A percentile compares a stretch with the other conserved stretches of the same genome.
These are phyloP conservation scores for Glyphotaelius pellucidus DNA, from an alignment of 2,888 invertebrate genomes.

Conservation along the genomic window DNA sequence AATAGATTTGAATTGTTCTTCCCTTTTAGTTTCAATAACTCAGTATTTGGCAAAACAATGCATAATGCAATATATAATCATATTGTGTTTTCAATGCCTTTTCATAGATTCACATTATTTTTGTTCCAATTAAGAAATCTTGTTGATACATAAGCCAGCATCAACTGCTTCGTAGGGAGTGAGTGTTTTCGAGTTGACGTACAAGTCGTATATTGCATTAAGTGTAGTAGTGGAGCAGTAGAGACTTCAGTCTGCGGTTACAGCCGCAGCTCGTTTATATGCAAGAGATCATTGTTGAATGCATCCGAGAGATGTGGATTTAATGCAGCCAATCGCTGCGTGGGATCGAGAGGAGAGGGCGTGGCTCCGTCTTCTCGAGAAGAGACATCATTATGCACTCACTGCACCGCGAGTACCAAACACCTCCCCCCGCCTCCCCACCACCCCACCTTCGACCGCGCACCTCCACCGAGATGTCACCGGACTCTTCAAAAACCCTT, in stretches of 20 bases:
- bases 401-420: not conserved
- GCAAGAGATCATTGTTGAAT: slow-evolving; percentile 56
- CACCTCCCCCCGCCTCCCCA: not conserved
- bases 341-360: slow-evolving; percentile 28
- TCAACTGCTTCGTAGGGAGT: not conserved
- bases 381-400: slow-evolving; percentile 47
- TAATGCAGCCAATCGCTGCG: slow-evolving; percentile 44
- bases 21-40: not conserved
- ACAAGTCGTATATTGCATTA: not conserved
- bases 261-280: slow-evolving; percentile 50
- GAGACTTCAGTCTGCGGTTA: not conserved
- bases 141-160: not conserved
- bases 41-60: not conserved
- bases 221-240: not conserved
- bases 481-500: slow-evolving; percentile 31
- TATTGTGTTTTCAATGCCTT: not conserved
- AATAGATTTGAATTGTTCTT: too few species aligned
- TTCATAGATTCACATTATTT: not conserved
- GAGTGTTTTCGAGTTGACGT: not conserved
- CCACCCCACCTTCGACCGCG: not conserved
- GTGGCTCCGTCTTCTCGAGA: slow-evolving; percentile 22
- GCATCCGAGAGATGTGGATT: slow-evolving; percentile 41
- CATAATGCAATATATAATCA: not conserved
- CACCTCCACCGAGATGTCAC: slow-evolving; percentile 22
- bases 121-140: not conserved